phyloP scores from a whole-genome alignment of 1,140 invertebrate genomes.

The Homarus americanus region DNA sequence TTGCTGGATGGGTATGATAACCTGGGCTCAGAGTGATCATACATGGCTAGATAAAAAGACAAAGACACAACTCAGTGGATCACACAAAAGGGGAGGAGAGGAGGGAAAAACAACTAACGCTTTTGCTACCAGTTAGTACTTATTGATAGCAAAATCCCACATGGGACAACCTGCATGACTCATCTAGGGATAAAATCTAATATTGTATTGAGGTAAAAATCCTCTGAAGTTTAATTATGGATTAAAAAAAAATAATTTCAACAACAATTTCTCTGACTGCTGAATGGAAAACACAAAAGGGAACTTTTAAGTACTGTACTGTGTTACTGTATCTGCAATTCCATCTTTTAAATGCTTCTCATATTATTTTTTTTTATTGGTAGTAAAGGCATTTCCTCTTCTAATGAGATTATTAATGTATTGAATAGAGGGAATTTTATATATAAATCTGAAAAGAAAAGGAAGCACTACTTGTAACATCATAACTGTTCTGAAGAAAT shows the following conservation, averaged over 20 bases:
- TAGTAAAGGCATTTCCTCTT: neutral
- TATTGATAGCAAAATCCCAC: neutral
- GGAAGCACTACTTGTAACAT: neutral
- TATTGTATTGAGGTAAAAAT: neutral
- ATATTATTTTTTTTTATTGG: neutral
- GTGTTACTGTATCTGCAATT: neutral
- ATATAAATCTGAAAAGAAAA: neutral
- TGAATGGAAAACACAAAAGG: neutral
- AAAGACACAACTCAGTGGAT: conserved; percentile 54
- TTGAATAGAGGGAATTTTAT: neutral
- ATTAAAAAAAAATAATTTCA: neutral
- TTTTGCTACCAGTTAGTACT: conserved; percentile 1
- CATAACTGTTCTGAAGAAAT: neutral
- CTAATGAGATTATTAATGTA: neutral
- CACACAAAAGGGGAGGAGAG: conserved; percentile 17
- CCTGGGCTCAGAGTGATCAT: conserved; percentile 62
- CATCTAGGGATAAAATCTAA: conserved; percentile 11
- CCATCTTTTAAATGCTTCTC: neutral
- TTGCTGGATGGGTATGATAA: conserved; percentile 53
- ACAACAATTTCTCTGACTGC: neutral
- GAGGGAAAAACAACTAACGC: neutral
- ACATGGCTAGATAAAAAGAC: conserved; percentile 66
- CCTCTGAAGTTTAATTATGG: neutral
- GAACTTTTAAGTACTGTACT: no score
- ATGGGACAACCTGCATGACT: neutral